phyloP scores from a whole-genome alignment of 53 echinoderm and acorn worm species.

The Echinometra lucunter region DNA sequence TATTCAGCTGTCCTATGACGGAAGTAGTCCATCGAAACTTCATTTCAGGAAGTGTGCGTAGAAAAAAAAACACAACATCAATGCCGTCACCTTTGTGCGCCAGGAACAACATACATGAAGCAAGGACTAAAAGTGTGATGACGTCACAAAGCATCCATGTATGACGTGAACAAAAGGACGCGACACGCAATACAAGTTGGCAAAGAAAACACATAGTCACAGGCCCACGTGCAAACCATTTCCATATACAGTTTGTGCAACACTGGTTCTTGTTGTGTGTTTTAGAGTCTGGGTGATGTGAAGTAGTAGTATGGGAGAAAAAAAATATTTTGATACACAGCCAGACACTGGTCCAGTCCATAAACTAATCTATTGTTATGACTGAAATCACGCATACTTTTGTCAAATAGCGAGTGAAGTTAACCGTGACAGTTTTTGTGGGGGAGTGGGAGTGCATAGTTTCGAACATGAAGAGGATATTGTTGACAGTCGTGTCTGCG shows the following conservation, averaged over 20 bases:
- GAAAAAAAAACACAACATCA: background rate
- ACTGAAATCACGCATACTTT: background rate
- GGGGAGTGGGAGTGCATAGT: background rate
- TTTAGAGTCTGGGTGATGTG: background rate
- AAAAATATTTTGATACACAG: background rate
- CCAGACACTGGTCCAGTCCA: background rate
- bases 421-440: background rate
- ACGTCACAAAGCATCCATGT: background rate
- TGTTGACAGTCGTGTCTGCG: background rate
- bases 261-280: background rate
- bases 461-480: background rate
- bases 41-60: slow-evolving; percentile 31
- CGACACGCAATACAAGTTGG: slow-evolving; percentile 25
- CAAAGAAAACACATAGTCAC: slow-evolving; percentile 36
- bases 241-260: background rate
- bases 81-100: background rate
- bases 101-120: background rate
- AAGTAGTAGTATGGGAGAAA: background rate
- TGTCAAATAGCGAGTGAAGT: background rate
- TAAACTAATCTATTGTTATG: slow-evolving; percentile 19
- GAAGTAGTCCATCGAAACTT: background rate
- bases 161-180: slow-evolving; percentile 28
- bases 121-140: background rate
- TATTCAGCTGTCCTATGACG: background rate
- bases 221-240: background rate